These are phyloP conservation scores for Sturmia bella DNA, from an alignment of 2,888 invertebrate genomes.

Conservation along the genomic window DNA sequence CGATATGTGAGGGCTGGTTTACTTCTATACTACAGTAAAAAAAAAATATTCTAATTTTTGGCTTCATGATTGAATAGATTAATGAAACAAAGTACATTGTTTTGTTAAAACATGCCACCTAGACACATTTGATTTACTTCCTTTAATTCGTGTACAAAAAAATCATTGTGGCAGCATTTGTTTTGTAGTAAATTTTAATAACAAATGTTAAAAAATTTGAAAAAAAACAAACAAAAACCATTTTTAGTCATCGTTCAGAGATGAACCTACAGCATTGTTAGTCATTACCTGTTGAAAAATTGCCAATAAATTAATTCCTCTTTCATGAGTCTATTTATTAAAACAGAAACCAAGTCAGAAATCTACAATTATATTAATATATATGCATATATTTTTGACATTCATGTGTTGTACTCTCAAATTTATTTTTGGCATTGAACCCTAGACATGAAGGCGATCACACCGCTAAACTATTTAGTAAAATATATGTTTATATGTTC, in stretches of 20 bases:
- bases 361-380: not conserved
- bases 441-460: no score
- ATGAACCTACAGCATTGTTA: constrained; percentile 50
- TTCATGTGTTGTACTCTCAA: not conserved
- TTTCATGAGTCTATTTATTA: constrained; percentile 10
- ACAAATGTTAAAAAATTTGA: not conserved
- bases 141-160: constrained; percentile 33
- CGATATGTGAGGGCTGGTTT: not conserved
- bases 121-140: constrained; percentile 43
- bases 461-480: no score
- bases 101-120: constrained; percentile 38
- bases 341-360: constrained; percentile 5
- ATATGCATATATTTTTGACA: not conserved
- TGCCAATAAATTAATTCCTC: constrained; percentile 35
- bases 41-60: not conserved
- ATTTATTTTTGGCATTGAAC: not conserved
- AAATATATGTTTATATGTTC: no score
- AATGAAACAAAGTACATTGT: not conserved
- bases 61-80: constrained; percentile 39
- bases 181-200: not conserved
- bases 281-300: constrained; percentile 64
- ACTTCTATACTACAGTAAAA: not conserved
- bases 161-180: not conserved
- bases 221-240: constrained; percentile 6
- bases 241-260: constrained; percentile 21